Conservation (phyloP, 2,797 vertebrate genomes). For the Vespertilio murinus region DNA sequence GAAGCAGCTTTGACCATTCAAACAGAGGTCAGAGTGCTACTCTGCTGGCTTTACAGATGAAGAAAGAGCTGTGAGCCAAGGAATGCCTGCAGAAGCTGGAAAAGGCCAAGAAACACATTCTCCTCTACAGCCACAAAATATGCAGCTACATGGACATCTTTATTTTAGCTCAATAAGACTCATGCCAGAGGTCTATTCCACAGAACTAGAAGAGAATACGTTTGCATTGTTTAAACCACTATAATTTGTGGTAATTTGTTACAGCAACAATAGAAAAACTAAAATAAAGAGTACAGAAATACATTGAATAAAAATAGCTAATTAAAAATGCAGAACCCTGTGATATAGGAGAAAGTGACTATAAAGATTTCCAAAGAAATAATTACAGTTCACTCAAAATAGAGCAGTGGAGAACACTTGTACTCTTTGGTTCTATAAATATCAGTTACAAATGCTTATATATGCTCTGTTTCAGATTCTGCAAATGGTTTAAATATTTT, state of each 20-base stretch:
- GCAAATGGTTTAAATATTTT: background rate
- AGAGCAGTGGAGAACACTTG: background rate
- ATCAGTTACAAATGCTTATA: background rate
- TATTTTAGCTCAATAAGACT: background rate
- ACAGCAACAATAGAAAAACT: background rate
- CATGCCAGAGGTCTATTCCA: background rate
- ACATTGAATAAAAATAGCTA: background rate
- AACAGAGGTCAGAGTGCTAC: background rate
- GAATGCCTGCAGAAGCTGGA: background rate
- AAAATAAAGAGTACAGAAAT: background rate
- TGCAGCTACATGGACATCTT: background rate
- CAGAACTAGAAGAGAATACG: background rate
- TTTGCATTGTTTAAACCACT: background rate
- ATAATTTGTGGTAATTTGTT: background rate
- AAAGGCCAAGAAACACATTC: background rate
- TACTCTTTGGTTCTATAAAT: background rate
- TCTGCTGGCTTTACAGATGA: background rate
- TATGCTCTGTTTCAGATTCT: background rate
- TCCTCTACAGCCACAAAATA: background rate
- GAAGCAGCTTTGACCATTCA: background rate
- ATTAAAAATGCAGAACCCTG: background rate
- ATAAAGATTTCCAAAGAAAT: background rate
- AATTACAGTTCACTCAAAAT: background rate
- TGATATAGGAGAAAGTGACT: background rate
- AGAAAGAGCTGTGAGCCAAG: background rate